Evolutionary conservation across 1,140 invertebrate species (phyloP), one percentile per base, ranked within the genome.

Genomic region (Chrysomallon squamiferum): DNA sequence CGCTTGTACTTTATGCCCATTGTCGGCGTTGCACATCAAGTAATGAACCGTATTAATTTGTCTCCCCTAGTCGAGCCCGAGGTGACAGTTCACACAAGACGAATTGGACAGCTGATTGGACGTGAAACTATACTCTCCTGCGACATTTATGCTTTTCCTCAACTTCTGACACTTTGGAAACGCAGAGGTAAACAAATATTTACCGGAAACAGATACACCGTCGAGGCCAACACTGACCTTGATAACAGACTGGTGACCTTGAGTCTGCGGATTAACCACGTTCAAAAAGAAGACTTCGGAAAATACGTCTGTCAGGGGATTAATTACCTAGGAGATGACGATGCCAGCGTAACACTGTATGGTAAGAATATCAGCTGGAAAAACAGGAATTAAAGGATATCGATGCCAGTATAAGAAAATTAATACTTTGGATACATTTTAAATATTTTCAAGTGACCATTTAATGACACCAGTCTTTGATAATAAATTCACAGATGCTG

Each of bases 231-330:
- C 54, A 29, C 50, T 5, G 60, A 74, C 33, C 69, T 89, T 90
- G 88, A 89, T 22, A 90, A 90, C 38, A 94, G 94, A 86, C 93
- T 92, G 76, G 91, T 93, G 47, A 90, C 90, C 68, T 94, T 95
- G 91, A 90, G 89, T 88, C 88, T 96, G 63, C 88, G 91, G 35
- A 94, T 96, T 75, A 88, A 90, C 73, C 88, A 90, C 77, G 94
- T 95, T 84, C 88, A 89, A 4, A 86, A 89, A 64, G 87, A 89
- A 27, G 94, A 95, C 84, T 91, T 93, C 71, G 93, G 94, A 25
- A 92, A 92, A 58, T 96, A 95, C 87, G 93, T 92, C 81, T 95
- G 94, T 80, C 90, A 95, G 50, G 93, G 93, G 62, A 94, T 92
- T 64, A 95, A 96, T 84, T 94, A 92, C n/a, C 86, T 96, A 47